Evolutionary conservation across 2,888 invertebrate genomes (phyloP).

Genomic region (Synergus itoensis): DNA sequence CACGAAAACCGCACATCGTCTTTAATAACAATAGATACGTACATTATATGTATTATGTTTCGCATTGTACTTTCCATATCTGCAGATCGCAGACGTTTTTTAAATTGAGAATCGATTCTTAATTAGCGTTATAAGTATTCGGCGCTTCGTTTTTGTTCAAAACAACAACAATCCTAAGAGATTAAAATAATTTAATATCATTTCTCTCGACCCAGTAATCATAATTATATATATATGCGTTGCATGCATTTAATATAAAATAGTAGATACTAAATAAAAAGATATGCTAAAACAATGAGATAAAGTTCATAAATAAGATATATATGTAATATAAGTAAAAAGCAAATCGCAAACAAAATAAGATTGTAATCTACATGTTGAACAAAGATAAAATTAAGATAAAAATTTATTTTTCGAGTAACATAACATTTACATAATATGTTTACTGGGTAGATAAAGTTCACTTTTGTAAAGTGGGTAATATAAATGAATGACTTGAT

Average conservation of each 20-base stretch:
- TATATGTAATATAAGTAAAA: neutral
- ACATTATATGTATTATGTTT: constrained; percentile 69
- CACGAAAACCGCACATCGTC: constrained; percentile 61
- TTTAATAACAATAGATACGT: constrained; percentile 69
- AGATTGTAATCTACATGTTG: neutral
- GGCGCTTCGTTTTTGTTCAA: too few species aligned
- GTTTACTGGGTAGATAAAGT: neutral
- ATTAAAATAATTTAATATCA: neutral
- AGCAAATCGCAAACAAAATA: neutral
- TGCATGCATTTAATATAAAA: neutral
- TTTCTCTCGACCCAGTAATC: neutral
- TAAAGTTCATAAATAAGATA: neutral
- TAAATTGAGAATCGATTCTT: constrained; percentile 22
- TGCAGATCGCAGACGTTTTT: constrained; percentile 40
- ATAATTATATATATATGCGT: neutral
- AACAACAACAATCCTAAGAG: too few species aligned
- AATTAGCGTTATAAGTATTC: neutral
- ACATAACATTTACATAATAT: neutral
- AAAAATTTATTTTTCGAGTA: neutral
- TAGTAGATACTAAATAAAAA: neutral
- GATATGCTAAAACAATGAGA: neutral
- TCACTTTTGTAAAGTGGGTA: neutral
- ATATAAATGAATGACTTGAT: neutral
- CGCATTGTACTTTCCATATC: constrained; percentile 73
- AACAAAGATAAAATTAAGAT: neutral